These are phyloP conservation scores for Sus cebifrons DNA, from an alignment of 2,797 vertebrate genomes.

Conservation along the genomic window DNA sequence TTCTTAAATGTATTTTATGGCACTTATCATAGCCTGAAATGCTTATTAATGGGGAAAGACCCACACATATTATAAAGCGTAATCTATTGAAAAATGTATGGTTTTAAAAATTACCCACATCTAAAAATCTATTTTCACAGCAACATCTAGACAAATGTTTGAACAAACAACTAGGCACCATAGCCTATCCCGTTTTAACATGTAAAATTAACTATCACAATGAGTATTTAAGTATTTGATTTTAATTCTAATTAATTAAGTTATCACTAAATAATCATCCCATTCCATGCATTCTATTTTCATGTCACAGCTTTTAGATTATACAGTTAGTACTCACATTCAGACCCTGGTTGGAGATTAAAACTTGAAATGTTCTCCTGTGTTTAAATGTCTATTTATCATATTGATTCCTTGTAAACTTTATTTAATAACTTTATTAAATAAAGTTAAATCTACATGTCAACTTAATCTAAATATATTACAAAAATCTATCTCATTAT, in stretches of 20 bases:
- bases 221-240: not conserved
- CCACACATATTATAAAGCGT: not conserved
- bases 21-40: not conserved
- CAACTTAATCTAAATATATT: not conserved
- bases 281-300: not conserved
- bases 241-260: not conserved
- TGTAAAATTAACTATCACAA: not conserved
- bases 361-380: not conserved
- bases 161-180: not conserved
- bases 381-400: not conserved
- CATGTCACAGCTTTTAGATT: not conserved
- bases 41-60: not conserved
- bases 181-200: not conserved
- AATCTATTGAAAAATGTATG: not conserved
- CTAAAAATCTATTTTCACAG: not conserved
- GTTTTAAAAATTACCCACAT: not conserved
- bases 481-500: slow-evolving; percentile 34
- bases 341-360: not conserved
- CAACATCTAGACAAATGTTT: not conserved
- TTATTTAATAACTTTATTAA: not conserved
- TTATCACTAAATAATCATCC: not conserved
- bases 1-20: not conserved
- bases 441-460: not conserved
- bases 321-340: not conserved
- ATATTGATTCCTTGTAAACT: not conserved